Base-by-base conservation (phyloP, 1,140 invertebrate genomes). In the Coptotermes formosanus region DNA sequence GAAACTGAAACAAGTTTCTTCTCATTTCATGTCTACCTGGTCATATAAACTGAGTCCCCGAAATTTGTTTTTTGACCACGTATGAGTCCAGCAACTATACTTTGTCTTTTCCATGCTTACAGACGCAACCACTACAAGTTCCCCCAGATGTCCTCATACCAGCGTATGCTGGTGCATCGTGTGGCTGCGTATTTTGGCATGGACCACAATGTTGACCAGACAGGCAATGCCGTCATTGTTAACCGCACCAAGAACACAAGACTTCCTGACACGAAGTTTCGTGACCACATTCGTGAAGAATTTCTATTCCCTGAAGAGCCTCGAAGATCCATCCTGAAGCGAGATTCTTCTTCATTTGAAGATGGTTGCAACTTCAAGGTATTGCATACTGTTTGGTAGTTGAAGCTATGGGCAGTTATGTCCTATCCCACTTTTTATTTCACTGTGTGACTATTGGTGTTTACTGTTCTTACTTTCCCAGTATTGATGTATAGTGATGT, bases 101-200 rank as follows among this genome's bases (percentile, higher is more conserved):
- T 43, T 44, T 55, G 45, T 84, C 86, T 86, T 83, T 59, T 86
- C 88, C 75, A 87, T 55, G 64, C 87, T 89, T 90, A 3, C 88
- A 94, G 94, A 48, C 93, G 93, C 85, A 94, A 93, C 89, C 94
- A 95, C 88, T 94, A 95, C 87, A 97, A 96, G 89, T 98, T 98
- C 92, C 95, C 95, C 12, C 95, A 95, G 89, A 97, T 97, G 95
- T 97, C 97, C 75, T 98, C 97, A 75, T 99, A 99, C 92, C 97
- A 98, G 88, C 93, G 97, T 55, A 98, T 99, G 97, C 91, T 99
- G 87, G 97, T 98, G 12, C 98, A 99, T 92, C 94, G 97, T 44
- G 96, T 97, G 75, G 97, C 97, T 6, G 96, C 97, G 75, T 97
- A 96, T 89, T 98, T 98, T 91, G 97, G 97, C 82, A 95, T 99